Evolutionary conservation across 2,888 invertebrate genomes (phyloP).

Genomic region (Kuschelorhynchus macadamiae): DNA sequence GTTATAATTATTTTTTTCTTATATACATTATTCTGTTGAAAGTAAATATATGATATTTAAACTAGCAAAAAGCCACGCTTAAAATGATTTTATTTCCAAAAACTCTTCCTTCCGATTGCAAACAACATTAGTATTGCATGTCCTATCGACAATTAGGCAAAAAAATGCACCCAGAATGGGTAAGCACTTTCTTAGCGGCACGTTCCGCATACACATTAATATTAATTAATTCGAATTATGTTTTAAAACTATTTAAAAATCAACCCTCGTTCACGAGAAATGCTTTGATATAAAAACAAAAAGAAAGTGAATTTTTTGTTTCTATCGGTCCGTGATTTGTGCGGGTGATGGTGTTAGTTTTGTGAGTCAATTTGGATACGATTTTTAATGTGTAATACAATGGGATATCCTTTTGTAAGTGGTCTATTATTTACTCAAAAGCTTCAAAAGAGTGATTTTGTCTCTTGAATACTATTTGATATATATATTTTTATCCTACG

Average conservation of each 20-base stretch:
- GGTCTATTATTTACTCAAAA: background rate
- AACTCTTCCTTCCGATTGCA: background rate
- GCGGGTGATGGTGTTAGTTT: constrained; percentile 57
- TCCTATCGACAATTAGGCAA: constrained; percentile 30
- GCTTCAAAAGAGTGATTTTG: background rate
- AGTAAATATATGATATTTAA: no score
- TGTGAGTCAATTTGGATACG: constrained; percentile 30
- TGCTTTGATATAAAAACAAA: constrained; percentile 62
- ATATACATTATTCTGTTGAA: no score
- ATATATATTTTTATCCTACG: no score
- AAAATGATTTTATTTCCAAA: no score
- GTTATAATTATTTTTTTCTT: no score
- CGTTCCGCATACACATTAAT: constrained; percentile 59
- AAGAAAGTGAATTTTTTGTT: constrained; percentile 63
- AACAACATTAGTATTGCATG: constrained; percentile 16
- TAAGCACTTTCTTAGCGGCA: constrained; percentile 60
- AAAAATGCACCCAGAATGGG: constrained; percentile 61
- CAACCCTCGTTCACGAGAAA: constrained; percentile 60
- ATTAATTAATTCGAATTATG: constrained; percentile 55
- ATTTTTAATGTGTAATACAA: constrained; percentile 32
- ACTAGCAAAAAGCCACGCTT: no score
- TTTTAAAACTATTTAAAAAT: constrained; percentile 57
- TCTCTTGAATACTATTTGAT: no score
- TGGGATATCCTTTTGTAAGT: constrained; percentile 52
- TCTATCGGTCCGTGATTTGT: constrained; percentile 54